Evolutionary conservation across 2,797 vertebrate species (phyloP).

Genomic region (Huso huso): DNA sequence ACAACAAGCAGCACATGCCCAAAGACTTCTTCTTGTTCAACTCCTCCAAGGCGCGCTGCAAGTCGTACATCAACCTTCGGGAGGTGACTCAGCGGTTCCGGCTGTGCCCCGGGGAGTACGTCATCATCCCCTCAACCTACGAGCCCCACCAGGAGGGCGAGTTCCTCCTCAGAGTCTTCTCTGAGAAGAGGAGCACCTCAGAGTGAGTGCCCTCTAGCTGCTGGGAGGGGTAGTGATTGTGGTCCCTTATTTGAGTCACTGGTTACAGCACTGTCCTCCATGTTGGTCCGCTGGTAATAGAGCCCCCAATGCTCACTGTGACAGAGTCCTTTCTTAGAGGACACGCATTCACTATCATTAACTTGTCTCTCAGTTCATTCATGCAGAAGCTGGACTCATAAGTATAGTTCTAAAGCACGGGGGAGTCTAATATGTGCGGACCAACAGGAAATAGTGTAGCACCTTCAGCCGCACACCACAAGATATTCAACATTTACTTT

Average conservation of each 20-base stretch:
- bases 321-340: too few species aligned
- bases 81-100: constrained; percentile 92
- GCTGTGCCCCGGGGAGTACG: constrained; percentile 85
- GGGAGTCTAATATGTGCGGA: too few species aligned
- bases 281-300: too few species aligned
- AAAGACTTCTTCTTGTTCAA: constrained; percentile 93
- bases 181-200: constrained; percentile 91
- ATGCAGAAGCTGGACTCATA: too few species aligned
- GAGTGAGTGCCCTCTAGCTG: constrained; percentile 75
- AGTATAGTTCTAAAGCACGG: too few species aligned
- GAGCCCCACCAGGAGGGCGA: constrained; percentile 95
- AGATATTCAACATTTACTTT: too few species aligned
- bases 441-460: too few species aligned
- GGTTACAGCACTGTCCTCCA: too few species aligned
- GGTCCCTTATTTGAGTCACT: neutral
- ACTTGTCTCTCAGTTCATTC: too few species aligned
- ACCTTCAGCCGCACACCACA: too few species aligned
- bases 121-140: constrained; percentile 88
- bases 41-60: constrained; percentile 83
- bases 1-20: constrained; percentile 90
- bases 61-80: constrained; percentile 91
- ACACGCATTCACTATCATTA: too few species aligned
- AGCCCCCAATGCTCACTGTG: too few species aligned
- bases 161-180: constrained; percentile 95
- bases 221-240: constrained; percentile 1